Evolutionary conservation across 1,140 invertebrate genomes (phyloP).

Genomic region (Acyrthosiphon pisum): DNA sequence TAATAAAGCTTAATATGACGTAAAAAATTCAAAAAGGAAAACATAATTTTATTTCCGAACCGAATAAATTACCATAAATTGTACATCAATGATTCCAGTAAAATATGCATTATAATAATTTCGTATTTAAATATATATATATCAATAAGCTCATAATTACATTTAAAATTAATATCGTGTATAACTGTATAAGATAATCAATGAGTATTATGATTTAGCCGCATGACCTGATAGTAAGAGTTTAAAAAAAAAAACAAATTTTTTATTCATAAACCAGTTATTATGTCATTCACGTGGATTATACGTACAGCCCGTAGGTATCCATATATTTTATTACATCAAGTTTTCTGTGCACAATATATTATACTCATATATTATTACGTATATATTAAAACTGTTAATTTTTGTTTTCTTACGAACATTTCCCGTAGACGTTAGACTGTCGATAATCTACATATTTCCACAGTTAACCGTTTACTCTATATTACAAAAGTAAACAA

Average conservation of each 20-base stretch:
- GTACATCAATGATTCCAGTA: not conserved
- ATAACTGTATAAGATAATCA: not conserved
- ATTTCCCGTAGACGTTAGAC: not conserved
- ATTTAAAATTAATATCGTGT: not conserved
- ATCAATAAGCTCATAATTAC: not conserved
- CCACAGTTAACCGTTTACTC: not conserved
- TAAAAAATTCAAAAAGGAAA: not conserved
- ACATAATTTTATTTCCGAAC: too few relatives aligned
- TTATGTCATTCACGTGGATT: not conserved
- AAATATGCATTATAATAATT: not conserved
- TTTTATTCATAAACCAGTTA: not conserved
- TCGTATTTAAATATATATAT: not conserved
- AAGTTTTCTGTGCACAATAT: not conserved
- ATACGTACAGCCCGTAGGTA: too few relatives aligned
- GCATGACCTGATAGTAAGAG: not conserved
- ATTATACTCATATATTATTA: not conserved
- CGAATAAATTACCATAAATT: too few relatives aligned
- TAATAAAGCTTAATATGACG: too few relatives aligned
- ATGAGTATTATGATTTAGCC: not conserved
- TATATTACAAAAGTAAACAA: not conserved
- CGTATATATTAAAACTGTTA: not conserved
- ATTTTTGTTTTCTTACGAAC: not conserved
- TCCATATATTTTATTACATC: not conserved
- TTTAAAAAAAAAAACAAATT: not conserved
- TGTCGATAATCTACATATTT: not conserved